phyloP scores from a whole-genome alignment of 1,140 invertebrate species.

The Paramacrobiotus metropolitanus region DNA sequence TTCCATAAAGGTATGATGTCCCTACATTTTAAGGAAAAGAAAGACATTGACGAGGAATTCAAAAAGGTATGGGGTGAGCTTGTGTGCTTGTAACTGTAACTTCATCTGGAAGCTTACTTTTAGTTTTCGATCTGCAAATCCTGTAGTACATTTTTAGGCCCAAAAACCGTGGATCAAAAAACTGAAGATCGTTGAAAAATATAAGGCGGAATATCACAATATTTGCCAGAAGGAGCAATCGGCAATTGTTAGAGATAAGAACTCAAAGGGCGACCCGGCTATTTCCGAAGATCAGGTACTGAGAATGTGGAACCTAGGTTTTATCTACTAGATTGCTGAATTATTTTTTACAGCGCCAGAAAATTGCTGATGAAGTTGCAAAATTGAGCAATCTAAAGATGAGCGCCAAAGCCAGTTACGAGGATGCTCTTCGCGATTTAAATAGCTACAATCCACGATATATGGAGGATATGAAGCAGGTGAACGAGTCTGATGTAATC shows the following conservation, averaged over 20 bases:
- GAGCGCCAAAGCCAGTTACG: slow-evolving; percentile 72
- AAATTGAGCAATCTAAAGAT: slow-evolving; percentile 83
- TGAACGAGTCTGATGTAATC: slow-evolving; percentile 21
- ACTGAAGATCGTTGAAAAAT: slow-evolving; percentile 70
- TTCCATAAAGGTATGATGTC: slow-evolving; percentile 85
- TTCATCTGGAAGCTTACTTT: too few relatives aligned
- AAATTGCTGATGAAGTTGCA: slow-evolving; percentile 75
- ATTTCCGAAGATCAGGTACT: slow-evolving; percentile 2
- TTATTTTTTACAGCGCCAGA: slow-evolving; percentile 44
- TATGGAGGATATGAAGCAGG: slow-evolving; percentile 79
- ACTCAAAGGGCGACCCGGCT: slow-evolving; percentile 72
- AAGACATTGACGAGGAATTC: slow-evolving; percentile 91
- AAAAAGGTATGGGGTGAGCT: slow-evolving; percentile 42
- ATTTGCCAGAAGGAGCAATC: slow-evolving; percentile 86
- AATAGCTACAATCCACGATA: slow-evolving; percentile 88
- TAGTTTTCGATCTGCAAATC: background rate
- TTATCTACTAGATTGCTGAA: background rate
- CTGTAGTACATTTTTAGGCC: slow-evolving; percentile 24
- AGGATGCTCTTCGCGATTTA: slow-evolving; percentile 65
- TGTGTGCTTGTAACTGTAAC: too few relatives aligned
- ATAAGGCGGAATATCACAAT: slow-evolving; percentile 74
- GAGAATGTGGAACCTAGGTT: too few relatives aligned
- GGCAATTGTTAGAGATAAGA: slow-evolving; percentile 83
- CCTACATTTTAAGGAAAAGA: slow-evolving; percentile 66
- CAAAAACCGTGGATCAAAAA: slow-evolving; percentile 93